Base-by-base conservation (phyloP, 2,113 vertebrate species). In the Sialia sialis region DNA sequence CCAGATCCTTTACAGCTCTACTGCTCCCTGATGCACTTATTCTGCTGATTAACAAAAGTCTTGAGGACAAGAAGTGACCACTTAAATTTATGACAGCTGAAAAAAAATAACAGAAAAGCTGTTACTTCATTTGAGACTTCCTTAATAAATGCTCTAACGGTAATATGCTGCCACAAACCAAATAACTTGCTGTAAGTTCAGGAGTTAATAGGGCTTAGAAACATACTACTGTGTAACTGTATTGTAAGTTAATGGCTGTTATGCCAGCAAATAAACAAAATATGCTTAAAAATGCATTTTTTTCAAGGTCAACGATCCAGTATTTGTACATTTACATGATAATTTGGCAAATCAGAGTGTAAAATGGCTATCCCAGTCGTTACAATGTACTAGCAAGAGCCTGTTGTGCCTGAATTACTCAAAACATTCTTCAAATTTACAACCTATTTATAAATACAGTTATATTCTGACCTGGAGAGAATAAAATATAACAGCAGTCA, bases 401-500 rank as follows among this genome's bases (percentile, higher is more conserved):
- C 69, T 89, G 2, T 34, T 73, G 11, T 67, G 8, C 52, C 44
- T 70, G 32, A 93, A 82, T 90, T 87, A 94, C 55, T 88, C 41
- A 75, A 86, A 23, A 39, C 56, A 41, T 86, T 73, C 41, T 87
- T 89, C 78, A 77, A 26, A 54, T 89, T 94, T 87, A 82, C 67
- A 77, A 19, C 13, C 44, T 56, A 16, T 74, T 96, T 94, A 75
- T 89, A 93, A 94, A 91, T 39, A 94, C 23, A 88, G 15, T 49
- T 75, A 90, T 70, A 75, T 75, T 94, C 97, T 98, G 90, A 99
- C 99, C 99, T 99, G 99, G 27, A 98, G 76, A 67, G 96, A 16
- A 41, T 98, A 99, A 46, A 99, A 92, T 83, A 98, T 96, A 75
- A 99, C 96, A 36, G 95, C 98, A 23, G 54, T n/a, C 93, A 99